These are phyloP conservation scores for Temnothorax curvispinosus DNA, from an alignment of 1,140 invertebrate species.

Conservation along the genomic window DNA sequence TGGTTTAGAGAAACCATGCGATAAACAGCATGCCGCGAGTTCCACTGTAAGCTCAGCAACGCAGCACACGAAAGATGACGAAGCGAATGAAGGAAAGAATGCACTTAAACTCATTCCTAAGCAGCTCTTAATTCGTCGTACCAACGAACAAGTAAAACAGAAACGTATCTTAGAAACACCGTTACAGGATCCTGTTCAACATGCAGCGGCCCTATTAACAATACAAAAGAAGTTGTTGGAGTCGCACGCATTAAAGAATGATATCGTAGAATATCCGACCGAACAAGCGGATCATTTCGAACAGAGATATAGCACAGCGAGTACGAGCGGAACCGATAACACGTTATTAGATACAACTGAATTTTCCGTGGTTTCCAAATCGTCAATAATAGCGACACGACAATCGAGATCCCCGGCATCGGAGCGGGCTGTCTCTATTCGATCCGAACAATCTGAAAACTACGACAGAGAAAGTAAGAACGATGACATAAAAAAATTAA, in stretches of 20 bases:
- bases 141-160: constrained; percentile 57
- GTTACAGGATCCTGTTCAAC: constrained; percentile 50
- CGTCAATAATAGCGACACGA: constrained; percentile 9
- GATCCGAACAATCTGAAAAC: constrained; percentile 44
- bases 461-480: constrained; percentile 26
- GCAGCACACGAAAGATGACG: constrained; percentile 59
- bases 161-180: constrained; percentile 61
- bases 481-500: constrained; percentile 56
- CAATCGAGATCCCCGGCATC: constrained; percentile 34
- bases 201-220: constrained; percentile 58
- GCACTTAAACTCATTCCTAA: constrained; percentile 81
- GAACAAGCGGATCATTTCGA: constrained; percentile 26
- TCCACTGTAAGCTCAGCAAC: background rate
- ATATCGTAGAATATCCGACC: background rate
- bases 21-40: constrained; percentile 8
- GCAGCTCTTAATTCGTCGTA: constrained; percentile 77
- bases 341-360: constrained; percentile 56
- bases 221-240: constrained; percentile 66
- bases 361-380: constrained; percentile 40
- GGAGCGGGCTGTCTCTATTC: constrained; percentile 32
- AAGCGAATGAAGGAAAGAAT: constrained; percentile 55
- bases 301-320: constrained; percentile 9
- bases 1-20: constrained; percentile 23
- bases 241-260: constrained; percentile 12
- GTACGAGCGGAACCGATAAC: background rate